Conservation (phyloP, 2,797 vertebrate species). For the Aselliscus stoliczkanus region DNA sequence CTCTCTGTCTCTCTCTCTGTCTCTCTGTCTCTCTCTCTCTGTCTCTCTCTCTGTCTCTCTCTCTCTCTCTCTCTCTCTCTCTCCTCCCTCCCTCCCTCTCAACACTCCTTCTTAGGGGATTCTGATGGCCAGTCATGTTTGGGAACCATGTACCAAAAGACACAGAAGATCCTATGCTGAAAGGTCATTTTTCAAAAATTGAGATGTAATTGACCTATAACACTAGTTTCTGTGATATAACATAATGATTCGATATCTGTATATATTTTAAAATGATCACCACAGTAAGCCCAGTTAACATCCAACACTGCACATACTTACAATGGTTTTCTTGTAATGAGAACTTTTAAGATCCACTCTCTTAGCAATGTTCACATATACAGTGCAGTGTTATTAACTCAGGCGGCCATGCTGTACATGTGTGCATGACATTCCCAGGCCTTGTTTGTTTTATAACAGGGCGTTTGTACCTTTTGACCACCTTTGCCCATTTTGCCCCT, state of each 20-base stretch:
- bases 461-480: background rate
- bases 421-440: background rate
- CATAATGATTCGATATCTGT: background rate
- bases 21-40: too few relatives aligned
- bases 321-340: background rate
- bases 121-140: background rate
- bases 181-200: background rate
- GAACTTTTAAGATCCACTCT: background rate
- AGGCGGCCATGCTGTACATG: background rate
- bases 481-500: background rate
- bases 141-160: background rate
- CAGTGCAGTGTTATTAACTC: too few relatives aligned
- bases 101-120: background rate
- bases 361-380: background rate
- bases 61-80: too few relatives aligned
- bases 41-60: too few relatives aligned
- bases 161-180: background rate
- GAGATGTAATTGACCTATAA: background rate
- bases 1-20: too few relatives aligned
- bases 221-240: background rate
- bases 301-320: background rate
- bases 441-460: background rate
- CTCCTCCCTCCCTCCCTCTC: rapidly evolving
- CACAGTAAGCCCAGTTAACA: background rate
- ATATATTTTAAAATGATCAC: background rate